Evolutionary conservation across 2,888 invertebrate genomes (phyloP).

Genomic region (Caenorhabditis angaria): DNA sequence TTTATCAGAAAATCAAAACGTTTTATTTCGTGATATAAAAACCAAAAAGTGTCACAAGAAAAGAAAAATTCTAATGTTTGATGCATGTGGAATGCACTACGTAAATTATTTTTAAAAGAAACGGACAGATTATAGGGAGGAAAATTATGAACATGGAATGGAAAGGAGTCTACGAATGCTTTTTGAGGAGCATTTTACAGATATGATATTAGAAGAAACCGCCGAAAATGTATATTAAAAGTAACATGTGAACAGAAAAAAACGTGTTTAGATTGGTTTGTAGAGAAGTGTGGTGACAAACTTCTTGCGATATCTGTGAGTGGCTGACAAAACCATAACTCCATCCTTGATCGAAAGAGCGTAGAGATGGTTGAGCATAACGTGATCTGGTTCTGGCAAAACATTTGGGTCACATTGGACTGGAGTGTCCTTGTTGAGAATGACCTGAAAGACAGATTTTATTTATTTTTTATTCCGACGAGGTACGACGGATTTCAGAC

Average conservation of each 20-base stretch:
- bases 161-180: no score
- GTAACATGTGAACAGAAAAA: background rate
- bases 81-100: no score
- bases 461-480: background rate
- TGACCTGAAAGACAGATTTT: slow-evolving; percentile 77
- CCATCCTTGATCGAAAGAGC: slow-evolving; percentile 99
- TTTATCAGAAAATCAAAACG: background rate
- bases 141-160: no score
- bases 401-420: slow-evolving; percentile 97
- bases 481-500: background rate
- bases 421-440: slow-evolving; percentile 97
- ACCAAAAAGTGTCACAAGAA: no score
- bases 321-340: slow-evolving; percentile 98
- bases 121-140: no score
- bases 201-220: background rate
- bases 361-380: slow-evolving; percentile 98
- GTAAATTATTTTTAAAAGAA: no score
- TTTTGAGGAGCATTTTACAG: no score
- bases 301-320: slow-evolving; percentile 95
- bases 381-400: slow-evolving; percentile 98
- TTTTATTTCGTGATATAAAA: no score
- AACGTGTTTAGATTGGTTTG: slow-evolving; percentile 85
- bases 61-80: no score
- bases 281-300: slow-evolving; percentile 98
- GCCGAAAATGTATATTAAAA: background rate